Percentiles rank a stretch among this genome's conserved stretches.
Conservation (phyloP, 2,113 vertebrate genomes). For the Polypterus senegalus region DNA sequence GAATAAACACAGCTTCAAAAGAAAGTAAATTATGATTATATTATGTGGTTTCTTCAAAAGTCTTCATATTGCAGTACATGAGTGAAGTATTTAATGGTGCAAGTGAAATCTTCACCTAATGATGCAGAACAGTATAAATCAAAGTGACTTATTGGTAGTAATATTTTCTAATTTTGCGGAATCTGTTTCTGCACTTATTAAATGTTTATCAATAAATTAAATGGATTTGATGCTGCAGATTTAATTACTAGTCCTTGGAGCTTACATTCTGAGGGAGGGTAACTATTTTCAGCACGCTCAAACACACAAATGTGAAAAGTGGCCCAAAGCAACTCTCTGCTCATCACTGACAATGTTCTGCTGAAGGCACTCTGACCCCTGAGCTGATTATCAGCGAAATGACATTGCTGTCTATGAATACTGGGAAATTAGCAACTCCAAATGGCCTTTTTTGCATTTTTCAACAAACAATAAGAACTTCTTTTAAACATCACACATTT, state of each 20-base stretch:
- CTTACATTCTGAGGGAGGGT: constrained; percentile 27
- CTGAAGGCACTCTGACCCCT: constrained; percentile 27
- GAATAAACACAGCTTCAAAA: too few relatives aligned
- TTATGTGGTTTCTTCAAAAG: too few relatives aligned
- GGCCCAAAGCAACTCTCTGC: constrained; percentile 14
- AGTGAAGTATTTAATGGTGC: too few relatives aligned
- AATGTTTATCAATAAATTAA: constrained; percentile 33
- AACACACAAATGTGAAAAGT: constrained; percentile 20
- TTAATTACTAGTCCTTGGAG: constrained; percentile 37
- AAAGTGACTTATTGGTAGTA: too few relatives aligned
- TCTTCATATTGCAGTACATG: too few relatives aligned
- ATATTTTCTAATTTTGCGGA: too few relatives aligned
- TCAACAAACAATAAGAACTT: constrained; percentile 37
- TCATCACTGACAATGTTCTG: constrained; percentile 28
- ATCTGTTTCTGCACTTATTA: constrained; percentile 32
- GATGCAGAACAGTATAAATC: too few relatives aligned
- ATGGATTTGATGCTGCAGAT: constrained; percentile 23
- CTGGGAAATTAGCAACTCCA: constrained; percentile 38
- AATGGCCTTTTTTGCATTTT: constrained; percentile 37
- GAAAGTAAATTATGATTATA: too few relatives aligned
- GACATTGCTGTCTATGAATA: constrained; percentile 26
- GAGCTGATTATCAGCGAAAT: constrained; percentile 30
- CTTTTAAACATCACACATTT: constrained; percentile 26
- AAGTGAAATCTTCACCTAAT: too few relatives aligned
- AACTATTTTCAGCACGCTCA: constrained; percentile 27